Evolutionary conservation across 2,888 invertebrate genomes (phyloP), one percentile per base, ranked within the genome.

Genomic region (Caenorhabditis sp.): DNA sequence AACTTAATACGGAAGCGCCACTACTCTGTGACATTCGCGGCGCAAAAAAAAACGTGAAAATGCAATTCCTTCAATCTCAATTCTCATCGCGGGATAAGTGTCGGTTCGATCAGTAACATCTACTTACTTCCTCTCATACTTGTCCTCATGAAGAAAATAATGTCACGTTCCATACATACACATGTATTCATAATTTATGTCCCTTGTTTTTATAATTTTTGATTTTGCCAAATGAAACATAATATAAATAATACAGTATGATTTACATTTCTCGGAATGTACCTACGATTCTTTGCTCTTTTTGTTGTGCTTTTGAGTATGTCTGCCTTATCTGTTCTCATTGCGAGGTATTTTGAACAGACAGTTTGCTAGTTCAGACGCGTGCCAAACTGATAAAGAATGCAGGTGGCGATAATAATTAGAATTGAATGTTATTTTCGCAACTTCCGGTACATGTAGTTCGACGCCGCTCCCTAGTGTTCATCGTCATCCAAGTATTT

Each of bases 151-250:
- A 30, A 30, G 30, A 30, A 30, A 6, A 22, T 9, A 20, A 20
- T 11, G 43, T 9, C 43, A 9, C 43, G 43, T 43, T 43, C 22
- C 22, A 43, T 22, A 22, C 4, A 43, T 43, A 22, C 43, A 22
- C 20, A 17, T 50, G 43, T 65, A 55, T 37, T 43, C 37, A 65
- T 66, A 58, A 68, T 59, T 68, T 52, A 58, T 68, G 58, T 39
- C 66, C 66, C 37, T 37, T 11, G 35, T 48, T 39, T 46, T 56
- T 43, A 58, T 59, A 50, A 58, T 66, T 56, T 68, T 50, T 68
- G 58, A 39, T 50, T 66, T 41, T 66, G 66, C 56, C 68, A 50
- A 66, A 68, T 68, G 68, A 58, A 68, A 50, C 58, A 68, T 68
- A 68, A 68, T 66, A 66, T 56, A 50, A 66, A 66, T 68, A 41